Conservation (phyloP, 2,113 vertebrate species). For the Pavo muticus region DNA sequence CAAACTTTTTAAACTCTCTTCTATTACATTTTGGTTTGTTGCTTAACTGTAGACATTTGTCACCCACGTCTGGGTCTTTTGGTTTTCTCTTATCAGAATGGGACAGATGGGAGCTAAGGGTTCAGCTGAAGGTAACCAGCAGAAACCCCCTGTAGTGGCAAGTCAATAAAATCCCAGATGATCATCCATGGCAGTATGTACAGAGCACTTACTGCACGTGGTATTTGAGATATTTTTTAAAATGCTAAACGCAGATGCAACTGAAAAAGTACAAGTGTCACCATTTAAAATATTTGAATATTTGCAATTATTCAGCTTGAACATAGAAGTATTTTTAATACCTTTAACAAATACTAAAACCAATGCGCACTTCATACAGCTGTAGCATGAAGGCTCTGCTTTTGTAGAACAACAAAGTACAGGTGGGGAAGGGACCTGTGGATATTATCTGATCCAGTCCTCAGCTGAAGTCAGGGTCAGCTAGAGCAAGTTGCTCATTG, state of each 20-base stretch:
- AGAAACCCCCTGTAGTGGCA: conserved; percentile 37
- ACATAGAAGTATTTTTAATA: not conserved
- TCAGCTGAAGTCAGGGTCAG: not conserved
- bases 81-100: conserved; percentile 59
- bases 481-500: not conserved
- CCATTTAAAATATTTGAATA: not conserved
- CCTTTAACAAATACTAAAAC: not conserved
- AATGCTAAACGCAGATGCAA: not conserved
- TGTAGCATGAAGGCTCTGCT: not conserved
- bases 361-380: not conserved
- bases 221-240: not conserved
- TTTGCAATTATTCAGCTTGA: not conserved
- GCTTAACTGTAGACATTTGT: not conserved
- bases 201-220: not conserved
- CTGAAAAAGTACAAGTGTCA: not conserved
- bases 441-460: not conserved
- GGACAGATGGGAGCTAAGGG: conserved; percentile 68
- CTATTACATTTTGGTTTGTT: not conserved
- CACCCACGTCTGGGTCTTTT: not conserved
- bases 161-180: conserved; percentile 60
- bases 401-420: not conserved
- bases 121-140: conserved; percentile 59
- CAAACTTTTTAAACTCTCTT: not conserved
- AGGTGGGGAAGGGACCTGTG: not conserved
- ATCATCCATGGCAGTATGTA: not conserved